phyloP scores from a whole-genome alignment of 2,797 vertebrate species.

The Schizothorax lantsangensis region DNA sequence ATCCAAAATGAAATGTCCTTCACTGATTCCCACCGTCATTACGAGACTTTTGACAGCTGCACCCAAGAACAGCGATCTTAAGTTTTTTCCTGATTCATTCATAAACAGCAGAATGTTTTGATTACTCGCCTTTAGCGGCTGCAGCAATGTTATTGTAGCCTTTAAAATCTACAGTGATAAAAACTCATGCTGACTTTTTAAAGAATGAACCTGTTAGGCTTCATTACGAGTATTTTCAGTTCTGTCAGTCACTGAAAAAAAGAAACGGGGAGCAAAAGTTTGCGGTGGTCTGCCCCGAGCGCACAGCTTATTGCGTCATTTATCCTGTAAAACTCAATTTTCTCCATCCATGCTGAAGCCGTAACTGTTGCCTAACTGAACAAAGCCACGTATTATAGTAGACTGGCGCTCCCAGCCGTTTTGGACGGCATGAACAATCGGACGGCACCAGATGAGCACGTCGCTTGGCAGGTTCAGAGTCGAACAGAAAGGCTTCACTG shows the following conservation, averaged over 20 bases:
- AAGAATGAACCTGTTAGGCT: constrained; percentile 38
- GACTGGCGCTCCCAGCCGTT: constrained; percentile 31
- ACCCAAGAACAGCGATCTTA: neutral
- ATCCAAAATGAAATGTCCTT: neutral
- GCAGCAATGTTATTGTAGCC: neutral
- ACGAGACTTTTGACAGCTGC: constrained; percentile 9
- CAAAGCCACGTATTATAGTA: constrained; percentile 53
- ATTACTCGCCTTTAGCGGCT: neutral
- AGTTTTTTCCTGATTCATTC: constrained; percentile 31
- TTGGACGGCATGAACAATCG: constrained; percentile 45
- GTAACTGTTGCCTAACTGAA: constrained; percentile 35
- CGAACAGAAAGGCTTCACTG: neutral
- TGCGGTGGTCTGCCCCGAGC: neutral
- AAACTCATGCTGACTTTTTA: constrained; percentile 45
- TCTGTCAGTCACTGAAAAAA: constrained; percentile 42
- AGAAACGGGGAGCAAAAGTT: constrained; percentile 20
- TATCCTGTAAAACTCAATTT: constrained; percentile 53
- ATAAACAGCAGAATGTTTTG: constrained; percentile 24
- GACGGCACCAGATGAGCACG: constrained; percentile 30
- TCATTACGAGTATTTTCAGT: constrained; percentile 25
- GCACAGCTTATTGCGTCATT: constrained; percentile 43
- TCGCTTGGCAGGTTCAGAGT: neutral
- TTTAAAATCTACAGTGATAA: constrained; percentile 32
- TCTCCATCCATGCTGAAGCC: constrained; percentile 45
- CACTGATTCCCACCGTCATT: neutral